Base-by-base conservation (phyloP, 2,888 invertebrate genomes). In the Drosophila anomelani region DNA sequence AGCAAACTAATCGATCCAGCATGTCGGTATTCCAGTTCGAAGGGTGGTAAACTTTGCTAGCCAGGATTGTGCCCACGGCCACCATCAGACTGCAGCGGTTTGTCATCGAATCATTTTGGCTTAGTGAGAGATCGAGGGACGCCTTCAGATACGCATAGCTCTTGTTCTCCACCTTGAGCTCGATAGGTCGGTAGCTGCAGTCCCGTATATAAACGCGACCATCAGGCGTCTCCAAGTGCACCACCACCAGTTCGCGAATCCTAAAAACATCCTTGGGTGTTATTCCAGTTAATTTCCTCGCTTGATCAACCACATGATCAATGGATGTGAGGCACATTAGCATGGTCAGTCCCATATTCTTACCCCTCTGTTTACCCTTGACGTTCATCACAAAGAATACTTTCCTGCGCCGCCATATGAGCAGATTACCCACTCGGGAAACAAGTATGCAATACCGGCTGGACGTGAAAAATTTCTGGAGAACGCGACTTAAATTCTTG, bases 11-110 rank as follows among this genome's bases (percentile, higher is more conserved):
- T 23, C 86, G 88, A 64, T 92, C 90, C 2, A 91, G 38, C 34
- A 88, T 83, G 43, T 67, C 78, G 20, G 80, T 77, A 54, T 89
- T 88, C 92, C 92, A 92, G 0, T 90, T 88, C 1, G 91, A 88
- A 0, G 92, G 89, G 73, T 90, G 83, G 70, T 91, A 91, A 8
- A 92, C 90, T 70, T 91, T 92, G 2, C 92, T 85, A 12, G 89
- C 88, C 29, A 92, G 54, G 15, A 92, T 78, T 2, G 88, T 83
- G 9, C 77, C 66, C 0, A 91, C 78, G 2, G 84, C 90, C 5
- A 91, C 86, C 6, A 91, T 79, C 2, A 92, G 53, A 1, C 90
- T 83, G 61, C 91, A 90, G 7, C 89, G 85, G 60, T 81, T 84
- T 4, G 84, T 78, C 46, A 90, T 54, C 2, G 84, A 63, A 10